Base-by-base conservation (phyloP, 1,140 invertebrate species). In the Achatina immaculata region DNA sequence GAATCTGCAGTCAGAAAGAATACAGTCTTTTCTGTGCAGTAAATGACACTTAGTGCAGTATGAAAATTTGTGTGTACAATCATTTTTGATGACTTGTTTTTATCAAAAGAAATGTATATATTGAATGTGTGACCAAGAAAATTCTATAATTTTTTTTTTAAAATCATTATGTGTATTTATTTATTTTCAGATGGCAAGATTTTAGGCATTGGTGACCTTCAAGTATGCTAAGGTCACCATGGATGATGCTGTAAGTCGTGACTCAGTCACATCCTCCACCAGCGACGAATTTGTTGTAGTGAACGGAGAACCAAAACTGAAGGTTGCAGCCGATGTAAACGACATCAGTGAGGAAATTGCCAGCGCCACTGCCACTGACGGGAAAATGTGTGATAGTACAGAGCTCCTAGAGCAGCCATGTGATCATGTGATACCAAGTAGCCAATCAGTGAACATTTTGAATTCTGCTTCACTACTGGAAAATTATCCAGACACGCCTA, bases 201-300 rank as follows among this genome's bases (percentile, higher is more conserved):
- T 24, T 58, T 58, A 58, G n/a, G 21, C n/a, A 21, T 4, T 58
- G 38, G 66, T 36, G 69, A 72, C 69, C 36, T 65, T 34, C 58
- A 66, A 78, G 55, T 38, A 78, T 78, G 75, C 42, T n/a, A 43
- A 48, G 42, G 62, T 73, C 81, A 83, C 77, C 48, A 91, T 90
- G 94, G 80, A 98, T 92, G 51, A 98, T 93, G 89, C 95, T 96
- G 88, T 96, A 94, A 21, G 96, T 97, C 36, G 94, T 91, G 14
- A 96, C 95, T 96, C 95, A 80, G 94, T 94, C 90, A 96, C 95
- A 82, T 88, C 95, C 88, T 94, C 94, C 73, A 95, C 95, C 55
- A 95, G 95, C 88, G 95, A 96, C 82, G 95, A 96, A 88, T 96
- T 95, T 92, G 95, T 96, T 92, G 95, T 96, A 90, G 93, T 96